Evolutionary conservation across 2,888 invertebrate species (phyloP).

Genomic region (Nysson spinosus): DNA sequence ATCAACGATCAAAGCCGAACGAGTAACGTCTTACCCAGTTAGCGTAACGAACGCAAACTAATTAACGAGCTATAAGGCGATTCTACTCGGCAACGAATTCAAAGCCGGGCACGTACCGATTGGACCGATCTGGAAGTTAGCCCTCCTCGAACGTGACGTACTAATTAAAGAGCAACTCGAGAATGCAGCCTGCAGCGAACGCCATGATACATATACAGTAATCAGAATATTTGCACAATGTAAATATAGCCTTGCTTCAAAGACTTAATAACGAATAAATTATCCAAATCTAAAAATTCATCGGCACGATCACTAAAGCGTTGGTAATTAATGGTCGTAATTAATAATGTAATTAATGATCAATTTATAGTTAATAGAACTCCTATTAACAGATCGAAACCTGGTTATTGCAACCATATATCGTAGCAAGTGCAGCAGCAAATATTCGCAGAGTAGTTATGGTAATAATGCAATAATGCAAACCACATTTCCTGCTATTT

Average conservation of each 20-base stretch:
- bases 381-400: constrained; percentile 36
- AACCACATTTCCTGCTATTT: neutral
- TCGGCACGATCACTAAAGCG: constrained; percentile 45
- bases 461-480: neutral
- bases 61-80: constrained; percentile 66
- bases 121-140: constrained; percentile 63
- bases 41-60: constrained; percentile 62
- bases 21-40: constrained; percentile 58
- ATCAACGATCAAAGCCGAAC: constrained; percentile 5
- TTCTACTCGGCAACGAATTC: constrained; percentile 53
- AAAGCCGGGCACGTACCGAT: constrained; percentile 63
- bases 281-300: constrained; percentile 47
- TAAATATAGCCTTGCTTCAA: constrained; percentile 52
- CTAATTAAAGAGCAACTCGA: constrained; percentile 66
- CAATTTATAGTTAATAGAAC: constrained; percentile 21
- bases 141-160: constrained; percentile 55
- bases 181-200: constrained; percentile 48
- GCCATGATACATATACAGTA: constrained; percentile 23
- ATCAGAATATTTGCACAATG: constrained; percentile 50
- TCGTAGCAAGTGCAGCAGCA: constrained; percentile 2
- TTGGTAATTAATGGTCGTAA: no score
- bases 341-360: no score
- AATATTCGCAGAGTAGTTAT: constrained; percentile 2
- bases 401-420: constrained; percentile 17
- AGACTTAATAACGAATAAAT: constrained; percentile 32